phyloP scores from a whole-genome alignment of 2,888 invertebrate species.

The Andrena hattorfiana region DNA sequence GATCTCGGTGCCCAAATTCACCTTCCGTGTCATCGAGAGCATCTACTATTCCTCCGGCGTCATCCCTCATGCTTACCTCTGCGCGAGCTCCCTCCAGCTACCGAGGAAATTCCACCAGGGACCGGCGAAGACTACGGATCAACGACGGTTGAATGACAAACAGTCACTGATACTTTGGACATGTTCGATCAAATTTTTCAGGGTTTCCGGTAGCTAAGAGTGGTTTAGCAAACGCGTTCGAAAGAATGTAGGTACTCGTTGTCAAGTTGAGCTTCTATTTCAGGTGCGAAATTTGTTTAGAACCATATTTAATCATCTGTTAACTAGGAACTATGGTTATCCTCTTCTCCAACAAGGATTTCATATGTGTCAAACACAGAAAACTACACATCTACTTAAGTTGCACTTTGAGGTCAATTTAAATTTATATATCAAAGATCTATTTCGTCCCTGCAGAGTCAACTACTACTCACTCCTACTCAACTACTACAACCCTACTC shows the following conservation, averaged over 20 bases:
- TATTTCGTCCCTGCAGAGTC: too few species aligned
- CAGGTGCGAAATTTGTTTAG: too few species aligned
- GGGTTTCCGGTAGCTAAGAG: neutral
- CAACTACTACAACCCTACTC: too few species aligned
- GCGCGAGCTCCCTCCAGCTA: neutral
- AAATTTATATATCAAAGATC: too few species aligned
- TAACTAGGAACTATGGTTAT: too few species aligned
- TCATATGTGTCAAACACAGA: too few species aligned
- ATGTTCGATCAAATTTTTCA: neutral
- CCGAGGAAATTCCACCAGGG: constrained; percentile 17
- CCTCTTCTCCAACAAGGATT: too few species aligned
- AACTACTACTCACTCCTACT: too few species aligned
- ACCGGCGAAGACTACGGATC: constrained; percentile 9
- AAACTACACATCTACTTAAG: too few species aligned
- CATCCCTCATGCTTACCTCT: constrained; percentile 1
- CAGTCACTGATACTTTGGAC: constrained; percentile 15
- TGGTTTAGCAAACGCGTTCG: neutral
- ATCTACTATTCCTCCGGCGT: constrained; percentile 46
- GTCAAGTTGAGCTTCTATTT: too few species aligned
- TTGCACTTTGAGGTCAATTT: too few species aligned
- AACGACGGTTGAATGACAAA: constrained; percentile 34
- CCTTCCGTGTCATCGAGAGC: constrained; percentile 65
- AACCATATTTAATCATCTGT: too few species aligned
- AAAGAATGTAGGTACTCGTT: neutral
- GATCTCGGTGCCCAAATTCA: constrained; percentile 60